Evolutionary conservation across 2,113 vertebrate genomes (phyloP).

Genomic region (Apeltes quadracus): DNA sequence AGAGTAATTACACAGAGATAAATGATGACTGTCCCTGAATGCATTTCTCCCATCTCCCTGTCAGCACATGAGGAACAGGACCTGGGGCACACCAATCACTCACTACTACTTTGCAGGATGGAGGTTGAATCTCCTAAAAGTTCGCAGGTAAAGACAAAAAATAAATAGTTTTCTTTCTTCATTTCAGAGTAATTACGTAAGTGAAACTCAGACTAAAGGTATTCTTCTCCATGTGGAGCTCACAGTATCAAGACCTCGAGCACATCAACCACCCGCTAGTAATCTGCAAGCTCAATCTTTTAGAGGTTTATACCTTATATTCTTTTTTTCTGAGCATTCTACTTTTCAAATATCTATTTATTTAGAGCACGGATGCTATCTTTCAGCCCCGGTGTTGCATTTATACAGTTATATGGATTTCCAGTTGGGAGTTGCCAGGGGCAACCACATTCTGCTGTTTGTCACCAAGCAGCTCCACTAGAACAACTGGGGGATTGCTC

Average conservation of each 20-base stretch:
- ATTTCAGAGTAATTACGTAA: constrained; percentile 64
- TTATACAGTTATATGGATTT: constrained; percentile 40
- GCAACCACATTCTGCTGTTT: constrained; percentile 31
- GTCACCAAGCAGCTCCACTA: constrained; percentile 20
- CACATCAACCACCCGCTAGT: constrained; percentile 38
- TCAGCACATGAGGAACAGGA: constrained; percentile 60
- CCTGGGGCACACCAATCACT: constrained; percentile 67
- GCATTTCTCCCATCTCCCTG: constrained; percentile 47
- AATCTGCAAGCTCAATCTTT: constrained; percentile 38
- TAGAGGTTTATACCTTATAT: constrained; percentile 24
- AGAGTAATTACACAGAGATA: constrained; percentile 72
- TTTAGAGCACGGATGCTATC: constrained; percentile 24
- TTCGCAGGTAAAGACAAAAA: constrained; percentile 53
- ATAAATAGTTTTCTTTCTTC: constrained; percentile 28
- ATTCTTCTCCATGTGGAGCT: constrained; percentile 34
- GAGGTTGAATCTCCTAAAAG: constrained; percentile 49
- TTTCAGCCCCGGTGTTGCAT: constrained; percentile 41
- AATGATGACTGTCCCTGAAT: constrained; percentile 69
- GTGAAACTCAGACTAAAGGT: constrained; percentile 53
- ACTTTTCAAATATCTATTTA: constrained; percentile 36
- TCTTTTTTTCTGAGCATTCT: constrained; percentile 19
- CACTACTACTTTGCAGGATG: constrained; percentile 43
- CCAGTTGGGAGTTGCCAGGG: constrained; percentile 55
- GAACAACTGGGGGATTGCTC: constrained; percentile 35
- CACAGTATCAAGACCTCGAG: constrained; percentile 48